These are phyloP conservation scores for Hylaeus volcanicus DNA, from an alignment of 1,140 invertebrate species.

Conservation along the genomic window DNA sequence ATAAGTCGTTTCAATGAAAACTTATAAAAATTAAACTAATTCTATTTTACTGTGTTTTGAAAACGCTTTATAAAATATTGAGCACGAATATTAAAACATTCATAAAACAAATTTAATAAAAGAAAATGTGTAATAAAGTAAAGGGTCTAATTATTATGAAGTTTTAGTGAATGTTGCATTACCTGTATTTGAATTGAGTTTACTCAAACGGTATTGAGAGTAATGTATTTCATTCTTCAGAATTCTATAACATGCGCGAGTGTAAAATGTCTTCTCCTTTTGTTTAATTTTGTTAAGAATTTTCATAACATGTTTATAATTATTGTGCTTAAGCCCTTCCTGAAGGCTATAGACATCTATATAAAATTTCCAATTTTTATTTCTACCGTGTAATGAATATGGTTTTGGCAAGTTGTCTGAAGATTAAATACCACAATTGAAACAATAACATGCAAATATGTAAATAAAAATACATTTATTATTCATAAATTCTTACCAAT, in stretches of 20 bases:
- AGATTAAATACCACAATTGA: conserved; percentile 9
- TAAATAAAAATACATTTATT: no score
- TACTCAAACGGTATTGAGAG: conserved; percentile 53
- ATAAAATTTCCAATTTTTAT: conserved; percentile 63
- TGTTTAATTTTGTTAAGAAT: conserved; percentile 48
- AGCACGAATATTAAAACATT: no score
- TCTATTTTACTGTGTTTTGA: neutral
- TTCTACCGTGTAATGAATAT: conserved; percentile 18
- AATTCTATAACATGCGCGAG: conserved; percentile 60
- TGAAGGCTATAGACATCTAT: conserved; percentile 48
- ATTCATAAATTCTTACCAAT: conserved; percentile 33
- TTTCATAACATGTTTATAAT: conserved; percentile 64
- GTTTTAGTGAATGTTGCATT: conserved; percentile 37
- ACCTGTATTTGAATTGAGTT: conserved; percentile 67
- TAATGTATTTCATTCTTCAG: conserved; percentile 58
- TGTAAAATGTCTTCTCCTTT: conserved; percentile 29
- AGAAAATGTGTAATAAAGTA: neutral
- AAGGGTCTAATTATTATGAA: neutral
- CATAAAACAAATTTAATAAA: neutral
- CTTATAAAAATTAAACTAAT: neutral
- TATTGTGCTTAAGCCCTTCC: conserved; percentile 55
- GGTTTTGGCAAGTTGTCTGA: conserved; percentile 55
- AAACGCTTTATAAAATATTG: neutral
- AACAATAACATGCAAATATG: neutral
- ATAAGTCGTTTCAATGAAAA: neutral